Evolutionary conservation across 2,113 vertebrate species (phyloP).

Genomic region (Nematolebias whitei): DNA sequence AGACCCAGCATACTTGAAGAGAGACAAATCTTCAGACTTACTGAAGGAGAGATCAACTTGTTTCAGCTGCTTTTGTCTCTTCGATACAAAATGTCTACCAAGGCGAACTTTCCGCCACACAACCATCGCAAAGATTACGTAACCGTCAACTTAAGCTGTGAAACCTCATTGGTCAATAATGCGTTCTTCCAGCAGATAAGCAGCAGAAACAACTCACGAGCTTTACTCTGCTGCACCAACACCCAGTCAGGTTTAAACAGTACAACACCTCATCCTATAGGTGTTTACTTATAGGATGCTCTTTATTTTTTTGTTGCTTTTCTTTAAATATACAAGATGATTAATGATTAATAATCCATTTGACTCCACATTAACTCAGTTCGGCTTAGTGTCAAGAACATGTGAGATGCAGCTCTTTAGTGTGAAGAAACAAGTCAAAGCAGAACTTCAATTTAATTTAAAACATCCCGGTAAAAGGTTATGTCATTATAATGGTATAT

Average conservation of each 20-base stretch:
- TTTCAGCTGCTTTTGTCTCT: neutral
- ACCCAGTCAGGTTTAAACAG: neutral
- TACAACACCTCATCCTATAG: neutral
- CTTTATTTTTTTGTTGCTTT: too few relatives aligned
- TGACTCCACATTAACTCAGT: neutral
- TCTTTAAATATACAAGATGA: too few relatives aligned
- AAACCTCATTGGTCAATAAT: constrained; percentile 33
- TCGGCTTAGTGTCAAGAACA: neutral
- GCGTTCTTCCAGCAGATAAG: constrained; percentile 20
- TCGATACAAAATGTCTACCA: neutral
- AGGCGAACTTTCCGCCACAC: constrained; percentile 3
- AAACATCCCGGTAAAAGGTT: neutral
- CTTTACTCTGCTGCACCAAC: constrained; percentile 5
- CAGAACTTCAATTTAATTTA: neutral
- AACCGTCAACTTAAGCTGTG: constrained; percentile 33
- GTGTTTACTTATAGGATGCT: neutral
- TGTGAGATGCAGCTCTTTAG: neutral
- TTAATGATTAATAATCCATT: neutral
- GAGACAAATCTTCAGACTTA: neutral
- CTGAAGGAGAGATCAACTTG: neutral
- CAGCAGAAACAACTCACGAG: constrained; percentile 32
- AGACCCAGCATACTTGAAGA: neutral
- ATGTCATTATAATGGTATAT: neutral
- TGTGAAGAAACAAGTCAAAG: neutral
- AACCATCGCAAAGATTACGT: constrained; percentile 6